Percentiles rank a stretch among this genome's conserved stretches.
Evolutionary conservation across 2,113 vertebrate genomes (phyloP).

Genomic region (Myiagra hebetior): DNA sequence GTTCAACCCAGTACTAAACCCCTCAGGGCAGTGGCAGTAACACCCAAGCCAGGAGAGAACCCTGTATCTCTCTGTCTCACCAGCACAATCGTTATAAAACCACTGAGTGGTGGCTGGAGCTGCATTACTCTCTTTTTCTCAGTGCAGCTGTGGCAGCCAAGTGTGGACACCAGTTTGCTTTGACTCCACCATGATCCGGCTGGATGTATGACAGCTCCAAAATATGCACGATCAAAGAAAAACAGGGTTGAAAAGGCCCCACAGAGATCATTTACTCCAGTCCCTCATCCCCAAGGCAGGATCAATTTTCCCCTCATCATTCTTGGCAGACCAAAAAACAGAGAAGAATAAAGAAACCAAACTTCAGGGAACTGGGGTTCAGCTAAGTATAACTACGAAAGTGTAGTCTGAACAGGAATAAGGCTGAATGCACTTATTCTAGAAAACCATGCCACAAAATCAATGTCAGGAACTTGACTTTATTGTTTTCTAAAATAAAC

Average conservation of each 20-base stretch:
- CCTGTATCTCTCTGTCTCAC: background rate
- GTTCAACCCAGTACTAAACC: too few relatives aligned
- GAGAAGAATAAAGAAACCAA: background rate
- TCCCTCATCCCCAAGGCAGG: background rate
- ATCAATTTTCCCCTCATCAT: background rate
- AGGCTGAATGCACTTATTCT: background rate
- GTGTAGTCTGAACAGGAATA: background rate
- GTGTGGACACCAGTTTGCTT: background rate
- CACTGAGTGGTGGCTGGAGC: accelerated
- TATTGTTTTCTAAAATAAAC: background rate
- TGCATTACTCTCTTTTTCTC: background rate
- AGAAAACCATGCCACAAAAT: background rate
- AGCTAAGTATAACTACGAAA: background rate
- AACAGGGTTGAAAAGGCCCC: background rate
- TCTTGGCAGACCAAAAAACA: background rate
- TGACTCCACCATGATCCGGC: accelerated
- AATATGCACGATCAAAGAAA: background rate
- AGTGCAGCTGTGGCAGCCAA: background rate
- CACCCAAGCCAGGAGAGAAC: background rate
- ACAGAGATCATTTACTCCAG: background rate
- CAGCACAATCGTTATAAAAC: background rate
- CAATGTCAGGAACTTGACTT: background rate
- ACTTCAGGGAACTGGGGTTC: background rate
- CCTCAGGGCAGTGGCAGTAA: background rate
- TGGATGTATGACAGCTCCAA: background rate